phyloP scores from a whole-genome alignment of 2,797 vertebrate species.

The Moxostoma hubbsi region DNA sequence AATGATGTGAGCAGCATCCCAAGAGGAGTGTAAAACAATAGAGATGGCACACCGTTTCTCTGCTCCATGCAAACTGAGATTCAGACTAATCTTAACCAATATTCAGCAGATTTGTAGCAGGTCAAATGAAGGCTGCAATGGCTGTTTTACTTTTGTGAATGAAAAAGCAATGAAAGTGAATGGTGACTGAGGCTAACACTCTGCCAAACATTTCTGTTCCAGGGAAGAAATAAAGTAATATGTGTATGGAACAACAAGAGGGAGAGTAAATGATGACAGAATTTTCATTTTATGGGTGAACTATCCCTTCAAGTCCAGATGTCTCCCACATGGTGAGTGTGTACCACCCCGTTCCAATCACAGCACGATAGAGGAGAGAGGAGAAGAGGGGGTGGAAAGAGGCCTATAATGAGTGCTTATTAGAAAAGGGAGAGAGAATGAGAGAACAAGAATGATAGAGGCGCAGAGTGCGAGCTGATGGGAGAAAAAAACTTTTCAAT shows the following conservation, averaged over 20 bases:
- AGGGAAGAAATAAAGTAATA: no score
- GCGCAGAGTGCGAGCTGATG: constrained; percentile 39
- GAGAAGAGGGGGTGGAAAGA: constrained; percentile 28
- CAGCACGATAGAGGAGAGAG: constrained; percentile 32
- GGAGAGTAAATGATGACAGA: no score
- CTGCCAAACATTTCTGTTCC: neutral
- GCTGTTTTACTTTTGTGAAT: constrained; percentile 52
- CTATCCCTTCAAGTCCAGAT: neutral
- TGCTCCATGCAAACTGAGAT: constrained; percentile 39
- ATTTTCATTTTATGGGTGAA: no score
- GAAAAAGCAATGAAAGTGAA: no score
- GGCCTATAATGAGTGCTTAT: constrained; percentile 50
- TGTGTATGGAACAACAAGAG: no score
- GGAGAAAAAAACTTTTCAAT: constrained; percentile 58
- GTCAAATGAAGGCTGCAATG: constrained; percentile 43
- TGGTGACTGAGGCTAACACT: no score
- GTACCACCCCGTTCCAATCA: constrained; percentile 64
- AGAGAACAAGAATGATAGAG: constrained; percentile 15
- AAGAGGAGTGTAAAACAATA: constrained; percentile 20
- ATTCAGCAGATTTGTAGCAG: constrained; percentile 54
- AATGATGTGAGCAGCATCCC: neutral
- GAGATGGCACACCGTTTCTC: constrained; percentile 37
- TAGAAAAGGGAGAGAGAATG: constrained; percentile 30
- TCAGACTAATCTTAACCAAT: constrained; percentile 54
- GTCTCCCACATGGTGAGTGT: constrained; percentile 49